Conservation (phyloP, 2,888 invertebrate species). For the Trachelus tabidus region DNA sequence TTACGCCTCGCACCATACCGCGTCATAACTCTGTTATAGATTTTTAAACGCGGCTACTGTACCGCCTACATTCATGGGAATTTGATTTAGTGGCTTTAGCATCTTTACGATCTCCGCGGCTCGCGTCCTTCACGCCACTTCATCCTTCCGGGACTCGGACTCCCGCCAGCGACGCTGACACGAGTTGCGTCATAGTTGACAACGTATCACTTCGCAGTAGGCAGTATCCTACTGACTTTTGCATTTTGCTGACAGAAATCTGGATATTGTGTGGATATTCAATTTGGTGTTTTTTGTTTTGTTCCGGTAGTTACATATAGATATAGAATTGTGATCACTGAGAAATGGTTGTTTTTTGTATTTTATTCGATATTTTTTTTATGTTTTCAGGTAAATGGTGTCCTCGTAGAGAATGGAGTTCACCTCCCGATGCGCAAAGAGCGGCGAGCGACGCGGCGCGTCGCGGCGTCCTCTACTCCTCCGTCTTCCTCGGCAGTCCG, state of each 20-base stretch:
- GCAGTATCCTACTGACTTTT: too few relatives aligned
- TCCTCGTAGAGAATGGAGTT: slow-evolving; percentile 90
- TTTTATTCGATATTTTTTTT: too few relatives aligned
- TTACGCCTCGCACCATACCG: slow-evolving; percentile 12
- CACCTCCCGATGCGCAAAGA: slow-evolving; percentile 82
- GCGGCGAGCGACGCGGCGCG: slow-evolving; percentile 79
- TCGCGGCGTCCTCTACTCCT: slow-evolving; percentile 88
- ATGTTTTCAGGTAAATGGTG: slow-evolving; percentile 85
- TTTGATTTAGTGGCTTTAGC: slow-evolving; percentile 48
- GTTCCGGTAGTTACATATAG: too few relatives aligned
- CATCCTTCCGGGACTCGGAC: too few relatives aligned
- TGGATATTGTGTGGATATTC: too few relatives aligned
- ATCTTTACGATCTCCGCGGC: slow-evolving; percentile 44
- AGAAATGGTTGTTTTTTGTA: too few relatives aligned
- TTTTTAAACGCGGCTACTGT: slow-evolving; percentile 39
- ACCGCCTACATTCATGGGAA: slow-evolving; percentile 37
- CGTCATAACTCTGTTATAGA: slow-evolving; percentile 43
- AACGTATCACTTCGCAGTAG: too few relatives aligned
- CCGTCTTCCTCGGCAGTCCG: slow-evolving; percentile 93
- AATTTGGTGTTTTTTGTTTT: too few relatives aligned
- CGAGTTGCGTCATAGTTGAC: too few relatives aligned
- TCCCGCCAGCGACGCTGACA: too few relatives aligned
- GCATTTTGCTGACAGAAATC: too few relatives aligned
- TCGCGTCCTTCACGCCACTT: slow-evolving; percentile 1
- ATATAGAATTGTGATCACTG: too few relatives aligned